A percentile compares a stretch with the other conserved stretches of the same genome.
phyloP scores from a whole-genome alignment of 2,113 vertebrate genomes.

The Lophura nycthemera region DNA sequence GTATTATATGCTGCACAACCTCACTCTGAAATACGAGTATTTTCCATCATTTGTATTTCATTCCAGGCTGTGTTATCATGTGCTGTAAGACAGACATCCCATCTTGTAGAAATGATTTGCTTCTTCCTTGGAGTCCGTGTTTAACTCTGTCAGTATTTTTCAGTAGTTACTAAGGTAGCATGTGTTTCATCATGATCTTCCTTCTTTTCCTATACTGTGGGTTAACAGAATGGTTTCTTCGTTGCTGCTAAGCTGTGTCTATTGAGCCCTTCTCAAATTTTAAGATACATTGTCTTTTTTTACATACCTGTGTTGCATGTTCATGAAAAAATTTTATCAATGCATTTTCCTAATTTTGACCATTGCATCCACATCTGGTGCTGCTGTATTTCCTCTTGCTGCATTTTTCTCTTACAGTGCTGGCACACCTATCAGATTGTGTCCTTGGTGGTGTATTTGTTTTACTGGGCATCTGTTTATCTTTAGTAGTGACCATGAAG shows the following conservation, averaged over 20 bases:
- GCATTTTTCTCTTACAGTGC: background rate
- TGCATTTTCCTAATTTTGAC: background rate
- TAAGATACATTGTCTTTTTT: too few relatives aligned
- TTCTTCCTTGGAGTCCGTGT: background rate
- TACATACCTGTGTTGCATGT: background rate
- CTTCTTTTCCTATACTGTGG: background rate
- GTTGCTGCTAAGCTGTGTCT: background rate
- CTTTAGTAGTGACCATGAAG: background rate
- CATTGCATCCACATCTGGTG: background rate
- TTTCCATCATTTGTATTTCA: background rate
- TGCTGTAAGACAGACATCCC: background rate
- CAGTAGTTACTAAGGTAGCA: background rate
- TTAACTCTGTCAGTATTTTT: background rate
- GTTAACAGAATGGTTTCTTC: background rate
- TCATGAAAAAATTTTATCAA: background rate
- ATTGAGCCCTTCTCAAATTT: too few relatives aligned
- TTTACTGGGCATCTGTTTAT: background rate
- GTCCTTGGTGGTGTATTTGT: background rate
- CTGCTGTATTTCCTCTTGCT: background rate
- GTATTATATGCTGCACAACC: background rate
- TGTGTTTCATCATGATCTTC: background rate
- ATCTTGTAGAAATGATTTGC: background rate
- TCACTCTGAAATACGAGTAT: background rate
- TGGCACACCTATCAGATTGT: background rate
- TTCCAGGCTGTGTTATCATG: background rate